Evolutionary conservation across 2,113 vertebrate species (phyloP).

Genomic region (Indicator indicator): DNA sequence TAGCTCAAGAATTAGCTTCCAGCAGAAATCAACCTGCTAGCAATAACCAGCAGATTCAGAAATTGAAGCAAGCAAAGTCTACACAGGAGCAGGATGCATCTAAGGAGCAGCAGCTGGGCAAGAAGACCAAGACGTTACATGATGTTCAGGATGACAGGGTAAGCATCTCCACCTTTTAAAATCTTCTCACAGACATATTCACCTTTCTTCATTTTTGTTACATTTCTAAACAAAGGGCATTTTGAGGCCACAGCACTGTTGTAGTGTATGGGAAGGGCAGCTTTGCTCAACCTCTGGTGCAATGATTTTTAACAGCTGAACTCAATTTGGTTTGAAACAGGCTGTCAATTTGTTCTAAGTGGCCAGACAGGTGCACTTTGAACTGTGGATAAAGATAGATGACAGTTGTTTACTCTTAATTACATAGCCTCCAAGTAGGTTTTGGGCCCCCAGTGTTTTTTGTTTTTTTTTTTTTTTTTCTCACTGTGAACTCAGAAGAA

Average conservation of each 20-base stretch:
- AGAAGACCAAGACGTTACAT: conserved; percentile 80
- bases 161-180: neutral
- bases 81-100: conserved; percentile 81
- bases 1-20: conserved; percentile 89
- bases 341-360: neutral
- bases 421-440: neutral
- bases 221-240: neutral
- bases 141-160: conserved; percentile 89
- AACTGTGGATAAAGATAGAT: neutral
- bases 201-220: neutral
- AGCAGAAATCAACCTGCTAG: conserved; percentile 85
- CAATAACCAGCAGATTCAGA: conserved; percentile 84
- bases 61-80: conserved; percentile 78
- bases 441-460: neutral
- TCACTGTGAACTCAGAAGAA: neutral
- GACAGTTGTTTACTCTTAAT: neutral
- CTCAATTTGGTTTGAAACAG: neutral
- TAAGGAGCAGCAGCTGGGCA: conserved; percentile 81
- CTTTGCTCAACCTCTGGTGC: neutral
- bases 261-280: neutral
- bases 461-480: neutral
- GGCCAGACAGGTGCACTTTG: neutral
- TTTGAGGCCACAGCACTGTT: neutral
- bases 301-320: neutral
- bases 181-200: neutral